These are phyloP conservation scores for Papilio polyxenes DNA, from an alignment of 1,140 invertebrate species.

Conservation along the genomic window DNA sequence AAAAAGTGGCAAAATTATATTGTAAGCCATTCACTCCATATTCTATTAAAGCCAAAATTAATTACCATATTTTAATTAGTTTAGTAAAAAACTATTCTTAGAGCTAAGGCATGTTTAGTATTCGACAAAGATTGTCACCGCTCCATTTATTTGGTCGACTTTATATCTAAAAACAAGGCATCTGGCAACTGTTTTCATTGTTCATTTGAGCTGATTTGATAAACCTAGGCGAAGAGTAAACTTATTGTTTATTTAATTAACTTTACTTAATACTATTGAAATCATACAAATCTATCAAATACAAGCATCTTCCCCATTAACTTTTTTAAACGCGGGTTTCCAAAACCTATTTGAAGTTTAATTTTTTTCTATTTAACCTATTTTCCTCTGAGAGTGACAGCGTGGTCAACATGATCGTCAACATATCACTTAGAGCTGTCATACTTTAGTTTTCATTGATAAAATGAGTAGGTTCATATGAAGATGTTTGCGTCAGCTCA, in stretches of 20 bases:
- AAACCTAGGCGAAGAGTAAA: not conserved
- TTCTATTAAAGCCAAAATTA: no score
- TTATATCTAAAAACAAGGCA: no score
- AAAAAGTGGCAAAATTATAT: no score
- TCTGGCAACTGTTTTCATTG: no score
- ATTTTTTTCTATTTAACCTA: not conserved
- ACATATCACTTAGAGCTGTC: not conserved
- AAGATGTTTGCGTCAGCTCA: slow-evolving; percentile 25
- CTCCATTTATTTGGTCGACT: no score
- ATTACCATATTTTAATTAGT: no score
- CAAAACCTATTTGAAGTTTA: not conserved
- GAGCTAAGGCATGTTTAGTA: no score
- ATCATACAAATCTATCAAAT: not conserved
- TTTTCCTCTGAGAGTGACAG: not conserved
- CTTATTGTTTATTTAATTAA: not conserved
- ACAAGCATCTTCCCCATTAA: not conserved
- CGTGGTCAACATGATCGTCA: not conserved
- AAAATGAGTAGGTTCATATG: slow-evolving; percentile 6
- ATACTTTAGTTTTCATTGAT: slow-evolving; percentile 8
- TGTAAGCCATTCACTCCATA: no score
- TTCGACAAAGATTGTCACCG: no score
- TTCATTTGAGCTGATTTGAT: not conserved
- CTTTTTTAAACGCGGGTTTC: not conserved
- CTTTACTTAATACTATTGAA: not conserved
- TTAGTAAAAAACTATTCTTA: no score